Evolutionary conservation across 2,797 vertebrate genomes (phyloP).

Genomic region (Clarias fuscus): DNA sequence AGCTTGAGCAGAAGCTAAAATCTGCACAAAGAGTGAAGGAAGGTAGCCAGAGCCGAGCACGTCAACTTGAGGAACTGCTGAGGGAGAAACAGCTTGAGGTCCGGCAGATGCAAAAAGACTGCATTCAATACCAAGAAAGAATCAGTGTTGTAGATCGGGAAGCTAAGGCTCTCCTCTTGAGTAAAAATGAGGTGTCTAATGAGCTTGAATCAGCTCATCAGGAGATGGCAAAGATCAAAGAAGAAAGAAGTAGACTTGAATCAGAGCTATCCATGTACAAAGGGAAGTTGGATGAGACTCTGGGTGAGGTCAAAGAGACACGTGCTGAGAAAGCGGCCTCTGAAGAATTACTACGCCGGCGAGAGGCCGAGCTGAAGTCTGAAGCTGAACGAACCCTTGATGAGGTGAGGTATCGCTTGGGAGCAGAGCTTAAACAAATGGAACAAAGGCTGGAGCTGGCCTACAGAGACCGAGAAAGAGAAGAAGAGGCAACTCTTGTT

Average conservation of each 20-base stretch:
- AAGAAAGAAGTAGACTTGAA: constrained; percentile 73
- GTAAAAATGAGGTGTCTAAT: constrained; percentile 74
- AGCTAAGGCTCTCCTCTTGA: constrained; percentile 81
- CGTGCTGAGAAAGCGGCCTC: constrained; percentile 72
- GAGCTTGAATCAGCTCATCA: constrained; percentile 74
- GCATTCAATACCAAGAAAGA: constrained; percentile 90
- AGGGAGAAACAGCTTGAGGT: constrained; percentile 95
- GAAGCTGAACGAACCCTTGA: constrained; percentile 85
- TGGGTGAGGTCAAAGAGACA: constrained; percentile 77
- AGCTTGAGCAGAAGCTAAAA: constrained; percentile 85
- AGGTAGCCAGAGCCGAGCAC: constrained; percentile 77
- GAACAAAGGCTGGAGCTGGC: constrained; percentile 83
- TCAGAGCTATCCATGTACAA: constrained; percentile 77
- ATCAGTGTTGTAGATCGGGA: constrained; percentile 86
- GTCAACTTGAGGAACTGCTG: constrained; percentile 93
- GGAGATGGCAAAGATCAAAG: constrained; percentile 68
- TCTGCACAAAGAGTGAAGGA: constrained; percentile 79
- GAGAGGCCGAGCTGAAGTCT: constrained; percentile 69
- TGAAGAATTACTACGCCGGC: constrained; percentile 71
- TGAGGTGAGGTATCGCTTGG: constrained; percentile 82
- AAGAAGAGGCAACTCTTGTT: constrained; percentile 74
- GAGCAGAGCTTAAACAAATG: constrained; percentile 82
- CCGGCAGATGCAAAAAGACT: constrained; percentile 90
- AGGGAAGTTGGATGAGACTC: constrained; percentile 78
- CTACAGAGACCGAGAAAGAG: constrained; percentile 73